Evolutionary conservation across 2,113 vertebrate genomes (phyloP).

Genomic region (Cyanistes caeruleus): DNA sequence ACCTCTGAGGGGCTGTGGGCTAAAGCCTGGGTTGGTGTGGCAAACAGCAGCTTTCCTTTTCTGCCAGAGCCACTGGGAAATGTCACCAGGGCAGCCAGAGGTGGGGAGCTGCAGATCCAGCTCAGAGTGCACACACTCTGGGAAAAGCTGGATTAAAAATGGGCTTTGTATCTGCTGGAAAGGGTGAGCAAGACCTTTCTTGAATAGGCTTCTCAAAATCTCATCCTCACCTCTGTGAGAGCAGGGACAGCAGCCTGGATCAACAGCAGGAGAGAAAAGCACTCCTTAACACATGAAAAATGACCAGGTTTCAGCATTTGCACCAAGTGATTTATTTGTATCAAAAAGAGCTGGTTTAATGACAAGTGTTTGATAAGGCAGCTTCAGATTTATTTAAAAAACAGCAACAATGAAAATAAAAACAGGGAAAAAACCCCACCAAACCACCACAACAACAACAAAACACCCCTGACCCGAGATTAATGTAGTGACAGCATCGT

Average conservation of each 20-base stretch:
- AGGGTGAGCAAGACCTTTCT: background rate
- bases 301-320: background rate
- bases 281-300: background rate
- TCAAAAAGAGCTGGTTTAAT: constrained; percentile 36
- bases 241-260: background rate
- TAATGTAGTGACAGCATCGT: background rate
- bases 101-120: background rate
- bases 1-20: background rate
- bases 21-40: background rate
- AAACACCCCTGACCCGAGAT: background rate
- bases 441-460: background rate
- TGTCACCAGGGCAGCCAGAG: background rate
- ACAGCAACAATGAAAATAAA: background rate
- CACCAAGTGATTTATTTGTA: constrained; percentile 73
- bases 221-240: background rate
- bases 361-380: background rate
- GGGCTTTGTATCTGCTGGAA: background rate
- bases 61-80: background rate
- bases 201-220: background rate
- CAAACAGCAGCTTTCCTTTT: background rate
- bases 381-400: background rate
- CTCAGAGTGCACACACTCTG: background rate
- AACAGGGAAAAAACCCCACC: background rate
- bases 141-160: fast-evolving
- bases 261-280: background rate